Conservation (phyloP, 2,113 vertebrate species). For the Dipodomys ordii region DNA sequence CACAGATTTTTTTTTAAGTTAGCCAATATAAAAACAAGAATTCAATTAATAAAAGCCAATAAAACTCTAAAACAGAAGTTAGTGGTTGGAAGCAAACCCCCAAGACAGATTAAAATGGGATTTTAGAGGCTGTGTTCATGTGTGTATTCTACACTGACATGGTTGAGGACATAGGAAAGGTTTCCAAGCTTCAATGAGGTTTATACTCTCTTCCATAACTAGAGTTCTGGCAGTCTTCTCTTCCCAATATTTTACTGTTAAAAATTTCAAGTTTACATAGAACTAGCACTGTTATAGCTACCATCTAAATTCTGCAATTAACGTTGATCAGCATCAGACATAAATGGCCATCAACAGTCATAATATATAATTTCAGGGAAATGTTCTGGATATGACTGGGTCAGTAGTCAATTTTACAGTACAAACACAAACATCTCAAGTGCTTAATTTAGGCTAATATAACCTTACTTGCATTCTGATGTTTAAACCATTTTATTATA, state of each 20-base stretch:
- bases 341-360: background rate
- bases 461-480: constrained; percentile 34
- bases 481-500: constrained; percentile 46
- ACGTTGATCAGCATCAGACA: constrained; percentile 41
- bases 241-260: constrained; percentile 33
- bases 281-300: constrained; percentile 16
- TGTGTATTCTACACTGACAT: background rate
- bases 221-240: background rate
- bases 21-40: constrained; percentile 24
- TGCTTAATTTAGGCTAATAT: constrained; percentile 44
- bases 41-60: background rate
- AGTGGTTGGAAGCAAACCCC: background rate
- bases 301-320: constrained; percentile 48
- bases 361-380: constrained; percentile 27
- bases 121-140: background rate
- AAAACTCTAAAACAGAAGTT: background rate
- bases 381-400: background rate
- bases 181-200: background rate
- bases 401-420: constrained; percentile 55
- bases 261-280: constrained; percentile 30
- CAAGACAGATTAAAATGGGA: background rate
- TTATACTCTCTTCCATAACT: background rate
- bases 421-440: constrained; percentile 38
- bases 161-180: background rate
- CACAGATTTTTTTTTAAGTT: background rate